Percentiles rank a stretch among this genome's conserved stretches.
Evolutionary conservation across 2,888 invertebrate species (phyloP).

Genomic region (Rhogogaster chlorosoma): DNA sequence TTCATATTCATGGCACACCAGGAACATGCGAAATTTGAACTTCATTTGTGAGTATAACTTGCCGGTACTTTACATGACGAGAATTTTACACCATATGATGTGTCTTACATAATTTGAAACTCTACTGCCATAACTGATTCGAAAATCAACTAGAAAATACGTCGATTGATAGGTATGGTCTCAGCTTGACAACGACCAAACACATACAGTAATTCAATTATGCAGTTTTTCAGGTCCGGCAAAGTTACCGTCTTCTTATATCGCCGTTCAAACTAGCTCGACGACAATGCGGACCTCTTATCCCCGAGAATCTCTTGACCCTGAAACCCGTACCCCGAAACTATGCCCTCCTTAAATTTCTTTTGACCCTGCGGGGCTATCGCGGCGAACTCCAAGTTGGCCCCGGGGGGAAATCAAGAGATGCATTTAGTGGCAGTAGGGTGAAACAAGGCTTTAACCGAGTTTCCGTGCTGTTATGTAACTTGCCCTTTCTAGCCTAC

Average conservation of each 20-base stretch:
- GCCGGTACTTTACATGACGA: background rate
- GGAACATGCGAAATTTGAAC: too few relatives aligned
- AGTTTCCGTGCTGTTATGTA: background rate
- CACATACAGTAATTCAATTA: background rate
- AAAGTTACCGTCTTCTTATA: background rate
- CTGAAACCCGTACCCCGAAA: background rate
- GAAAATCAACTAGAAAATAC: background rate
- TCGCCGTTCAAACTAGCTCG: background rate
- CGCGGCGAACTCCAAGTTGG: background rate
- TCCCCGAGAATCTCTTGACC: constrained; percentile 17
- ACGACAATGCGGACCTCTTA: background rate
- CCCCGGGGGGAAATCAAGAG: constrained; percentile 31
- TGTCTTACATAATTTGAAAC: background rate
- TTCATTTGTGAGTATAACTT: background rate
- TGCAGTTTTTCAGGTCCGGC: background rate
- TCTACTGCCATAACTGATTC: background rate
- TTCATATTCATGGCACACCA: too few relatives aligned
- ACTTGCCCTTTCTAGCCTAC: constrained; percentile 1
- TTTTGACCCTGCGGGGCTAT: constrained; percentile 21
- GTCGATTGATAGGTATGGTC: background rate
- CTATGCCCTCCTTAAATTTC: background rate
- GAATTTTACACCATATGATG: background rate
- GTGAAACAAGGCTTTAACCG: background rate
- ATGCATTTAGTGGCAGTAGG: constrained; percentile 7
- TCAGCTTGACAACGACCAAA: background rate